Evolutionary conservation across 2,888 invertebrate genomes (phyloP), one percentile per base, ranked within the genome.

Genomic region (Atethmia centrago): DNA sequence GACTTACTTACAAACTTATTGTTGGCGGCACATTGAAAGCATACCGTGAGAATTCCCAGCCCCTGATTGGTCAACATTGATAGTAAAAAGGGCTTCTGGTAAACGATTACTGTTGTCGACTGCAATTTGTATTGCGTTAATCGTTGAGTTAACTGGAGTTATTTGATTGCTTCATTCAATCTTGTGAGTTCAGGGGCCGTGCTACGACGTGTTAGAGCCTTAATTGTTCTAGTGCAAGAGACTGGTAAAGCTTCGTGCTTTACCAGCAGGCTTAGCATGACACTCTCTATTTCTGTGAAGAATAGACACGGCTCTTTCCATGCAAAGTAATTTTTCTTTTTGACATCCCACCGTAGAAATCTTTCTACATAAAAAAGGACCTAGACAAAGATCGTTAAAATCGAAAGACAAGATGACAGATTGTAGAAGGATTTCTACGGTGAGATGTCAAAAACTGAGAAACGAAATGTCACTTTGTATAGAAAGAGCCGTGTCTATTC

Each of bases 11-110:
- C 63, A 47, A 63, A 55, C 49, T 74, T 76, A 86, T 86, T 86
- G 87, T 85, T 71, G 65, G 69, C 28, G n/a, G 58, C 28, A 72
- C 71, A 68, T 74, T 76, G 80, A 82, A 85, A 85, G 80, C 76
- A 77, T 85, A 74, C 66, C 85, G 85, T 85, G 85, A 77, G 85
- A 85, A 85, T 74, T 85, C 83, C 71, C 87, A 83, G 77, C 68
- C 63, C 55, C 65, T 73, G 72, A 81, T 85, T 85, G 79, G 77
- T 77, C 55, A 85, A 85, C 80, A 68, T 47, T 69, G 72, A 61
- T 75, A 74, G 75, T 67, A 85, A 87, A 85, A 85, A 83, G 87
- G 87, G 85, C 73, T 87, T 53, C 76, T 73, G 53, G 69, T 64
- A 81, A 81, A 79, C 82, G 63, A 79, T 80, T 77, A 70, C 56